Base-by-base conservation (phyloP, 2,797 vertebrate species). In the Phyllotis vaccarum region DNA sequence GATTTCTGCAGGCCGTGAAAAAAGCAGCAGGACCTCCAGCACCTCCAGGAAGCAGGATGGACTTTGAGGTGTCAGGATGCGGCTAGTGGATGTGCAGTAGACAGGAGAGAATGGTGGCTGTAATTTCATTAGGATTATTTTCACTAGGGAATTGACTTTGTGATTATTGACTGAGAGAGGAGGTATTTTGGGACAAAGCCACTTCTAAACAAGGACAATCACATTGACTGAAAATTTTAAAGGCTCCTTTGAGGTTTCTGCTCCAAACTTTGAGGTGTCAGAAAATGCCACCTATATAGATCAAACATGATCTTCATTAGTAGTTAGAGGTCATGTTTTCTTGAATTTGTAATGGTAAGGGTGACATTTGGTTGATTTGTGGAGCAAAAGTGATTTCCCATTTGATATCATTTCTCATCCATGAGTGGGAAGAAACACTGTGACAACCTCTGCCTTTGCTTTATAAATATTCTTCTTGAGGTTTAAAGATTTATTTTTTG, bases 161-260 rank as follows among this genome's bases (percentile, higher is more conserved):
- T 46, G 37, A 43, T 0, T 21, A 46, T 1, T 49, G 89, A 21
- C 85, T 11, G 12, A 3, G 60, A 76, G 46, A 74, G 37, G 12
- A 82, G 34, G 12, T 85, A 3, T 52, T 58, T 75, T 21, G 74
- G 37, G 34, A 52, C 6, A 72, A 11, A 17, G n/a, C 60, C 19
- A 29, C 46, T 95, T 90, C 64, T 72, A 66, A 66, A 76, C 34
- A 82, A 43, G 24, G 60, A 13, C 17, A 29, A 3, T 90, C 24
- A 74, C 49, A 43, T 46, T 76, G 31, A 60, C 60, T 11, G 19
- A 49, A 74, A 60, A 27, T 29, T 95, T 93, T 60, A 72, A 93
- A 78, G 60, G 13, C 54, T 93, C 72, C 34, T 54, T 94, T 95
- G 68, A 43, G n/a, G 14, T 40, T 93, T 94, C 34, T 43, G 52